A percentile compares a stretch with the other conserved stretches of the same genome.
Evolutionary conservation across 2,113 vertebrate species (phyloP).

Genomic region (Pycnonotus jocosus): DNA sequence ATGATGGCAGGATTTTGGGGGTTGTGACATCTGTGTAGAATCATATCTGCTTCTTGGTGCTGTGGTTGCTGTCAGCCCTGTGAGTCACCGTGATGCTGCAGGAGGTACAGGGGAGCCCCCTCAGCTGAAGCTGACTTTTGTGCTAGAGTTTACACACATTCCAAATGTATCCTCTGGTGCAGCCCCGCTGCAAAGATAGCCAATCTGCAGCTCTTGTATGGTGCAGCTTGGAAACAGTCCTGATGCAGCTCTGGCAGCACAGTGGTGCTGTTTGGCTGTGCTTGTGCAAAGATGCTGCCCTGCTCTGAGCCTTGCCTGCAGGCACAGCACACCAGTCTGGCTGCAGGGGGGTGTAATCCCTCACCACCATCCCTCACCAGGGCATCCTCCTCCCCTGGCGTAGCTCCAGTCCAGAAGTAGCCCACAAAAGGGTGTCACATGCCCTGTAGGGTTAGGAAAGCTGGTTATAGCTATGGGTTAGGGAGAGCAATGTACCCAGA

Average conservation of each 20-base stretch:
- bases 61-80: neutral
- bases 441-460: neutral
- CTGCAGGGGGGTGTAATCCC: neutral
- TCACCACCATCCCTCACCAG: neutral
- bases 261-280: rapidly evolving
- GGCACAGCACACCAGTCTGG: neutral
- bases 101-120: rapidly evolving
- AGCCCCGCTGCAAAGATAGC: neutral
- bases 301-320: neutral
- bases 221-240: neutral
- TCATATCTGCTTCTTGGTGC: neutral
- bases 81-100: neutral
- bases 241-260: rapidly evolving
- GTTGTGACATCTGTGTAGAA: neutral
- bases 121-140: neutral
- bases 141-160: neutral
- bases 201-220: neutral
- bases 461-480: neutral
- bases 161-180: neutral
- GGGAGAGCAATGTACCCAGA: neutral
- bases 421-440: neutral
- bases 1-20: neutral
- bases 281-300: rapidly evolving
- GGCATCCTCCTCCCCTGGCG: neutral
- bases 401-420: neutral